Percentiles rank a stretch among this genome's conserved stretches.
Conservation (phyloP, 1,140 invertebrate species). For the Coboldia fuscipes region DNA sequence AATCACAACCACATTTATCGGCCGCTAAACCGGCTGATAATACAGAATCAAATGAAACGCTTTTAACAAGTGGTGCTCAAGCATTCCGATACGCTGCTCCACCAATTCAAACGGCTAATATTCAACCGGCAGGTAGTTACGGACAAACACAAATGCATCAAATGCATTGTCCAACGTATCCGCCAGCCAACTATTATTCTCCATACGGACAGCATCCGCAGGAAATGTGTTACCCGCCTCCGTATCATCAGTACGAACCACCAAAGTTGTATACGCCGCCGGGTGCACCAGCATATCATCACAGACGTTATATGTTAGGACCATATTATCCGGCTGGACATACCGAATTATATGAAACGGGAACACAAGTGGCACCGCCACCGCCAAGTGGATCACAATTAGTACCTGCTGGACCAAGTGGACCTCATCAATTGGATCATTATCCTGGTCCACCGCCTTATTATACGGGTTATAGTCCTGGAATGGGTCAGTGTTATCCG, state of each 20-base stretch:
- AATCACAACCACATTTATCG: constrained; percentile 9
- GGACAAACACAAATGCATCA: constrained; percentile 19
- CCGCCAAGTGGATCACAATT: constrained; percentile 6
- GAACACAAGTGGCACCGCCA: constrained; percentile 8
- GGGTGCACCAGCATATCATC: constrained; percentile 17
- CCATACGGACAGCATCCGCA: constrained; percentile 21
- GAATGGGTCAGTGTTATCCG: constrained; percentile 30
- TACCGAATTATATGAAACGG: constrained; percentile 12
- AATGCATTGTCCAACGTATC: constrained; percentile 21
- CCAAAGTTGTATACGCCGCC: constrained; percentile 20
- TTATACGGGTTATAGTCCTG: constrained; percentile 39
- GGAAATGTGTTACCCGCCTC: constrained; percentile 33
- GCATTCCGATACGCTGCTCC: constrained; percentile 8
- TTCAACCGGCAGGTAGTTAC: constrained; percentile 17
- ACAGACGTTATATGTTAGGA: constrained; percentile 15
- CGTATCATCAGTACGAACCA: constrained; percentile 24
- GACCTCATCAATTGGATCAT: constrained; percentile 21
- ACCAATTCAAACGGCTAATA: constrained; percentile 21
- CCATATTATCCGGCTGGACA: constrained; percentile 15
- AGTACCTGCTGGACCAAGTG: constrained; percentile 8
- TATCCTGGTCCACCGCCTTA: constrained; percentile 33
- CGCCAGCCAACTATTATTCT: constrained; percentile 28
- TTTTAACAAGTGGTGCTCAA: constrained; percentile 6
- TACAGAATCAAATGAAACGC: too few species aligned
- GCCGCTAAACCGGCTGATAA: constrained; percentile 22